Evolutionary conservation across 2,888 invertebrate species (phyloP), one percentile per base, ranked within the genome.

Genomic region (Troilus luridus): DNA sequence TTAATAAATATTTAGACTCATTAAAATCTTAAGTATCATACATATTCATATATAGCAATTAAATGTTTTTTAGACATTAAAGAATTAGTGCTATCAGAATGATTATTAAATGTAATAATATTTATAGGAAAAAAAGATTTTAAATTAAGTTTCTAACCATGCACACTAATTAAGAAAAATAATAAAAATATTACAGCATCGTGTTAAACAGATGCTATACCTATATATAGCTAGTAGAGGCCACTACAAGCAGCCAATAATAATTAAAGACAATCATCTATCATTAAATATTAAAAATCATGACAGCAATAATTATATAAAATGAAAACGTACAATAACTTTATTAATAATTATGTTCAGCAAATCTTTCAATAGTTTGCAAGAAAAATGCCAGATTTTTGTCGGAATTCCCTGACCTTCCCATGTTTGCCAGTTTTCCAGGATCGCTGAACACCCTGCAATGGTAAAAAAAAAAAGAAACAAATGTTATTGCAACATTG

Each of bases 371-470:
- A 90, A 90, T 77, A 90, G 77, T 90, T 72, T 24, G 90, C 67
- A 56, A 90, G 90, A 56, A 90, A 90, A 77, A 90, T 90, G 56
- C 90, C 90, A 77, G 90, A 77, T 77, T 90, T 90, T 90, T 90
- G 90, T 19, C 90, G 90, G 77, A 64, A 77, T 90, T 90, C 90
- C 90, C 72, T 72, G 72, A 90, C 59, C 72, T 90, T 90, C 67
- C 90, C 90, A 72, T 24, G 90, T 72, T 90, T 90, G 67, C 90
- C 90, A 19, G 90, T 56, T 90, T 90, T 90, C 90, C 90, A 90
- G 77, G 67, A 67, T 90, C 90, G 90, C 58, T 90, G 90, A 72
- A 90, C 90, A 90, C 90, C 90, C 90, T 90, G 90, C 77, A 90
- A 90, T 90, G 90, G 72, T 90, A 90, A 90, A 90, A 72, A 90